phyloP scores from a whole-genome alignment of 2,888 invertebrate species.

The Oligia fasciuncula region DNA sequence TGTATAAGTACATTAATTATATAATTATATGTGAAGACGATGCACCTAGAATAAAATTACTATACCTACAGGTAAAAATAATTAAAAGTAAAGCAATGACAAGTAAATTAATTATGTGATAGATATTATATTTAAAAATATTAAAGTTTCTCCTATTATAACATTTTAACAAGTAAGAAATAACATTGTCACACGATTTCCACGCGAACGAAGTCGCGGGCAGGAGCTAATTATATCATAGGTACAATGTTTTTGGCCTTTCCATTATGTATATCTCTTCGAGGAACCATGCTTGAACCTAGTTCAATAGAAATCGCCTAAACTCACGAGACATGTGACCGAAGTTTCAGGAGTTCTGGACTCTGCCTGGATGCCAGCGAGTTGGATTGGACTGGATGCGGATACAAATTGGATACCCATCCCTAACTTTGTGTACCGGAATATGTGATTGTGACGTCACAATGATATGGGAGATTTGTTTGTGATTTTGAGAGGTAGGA shows the following conservation, averaged over 20 bases:
- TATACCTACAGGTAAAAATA: too few relatives aligned
- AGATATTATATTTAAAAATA: too few relatives aligned
- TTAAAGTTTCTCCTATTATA: too few relatives aligned
- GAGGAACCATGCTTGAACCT: constrained; percentile 61
- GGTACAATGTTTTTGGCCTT: constrained; percentile 2
- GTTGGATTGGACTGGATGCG: constrained; percentile 65
- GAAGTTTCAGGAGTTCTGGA: constrained; percentile 72
- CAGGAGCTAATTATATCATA: background rate
- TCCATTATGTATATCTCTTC: constrained; percentile 52
- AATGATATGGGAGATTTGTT: constrained; percentile 12
- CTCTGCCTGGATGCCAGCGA: constrained; percentile 76
- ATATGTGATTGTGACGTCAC: constrained; percentile 50
- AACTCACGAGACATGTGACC: constrained; percentile 83
- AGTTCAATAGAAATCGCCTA: constrained; percentile 79
- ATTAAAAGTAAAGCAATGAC: background rate
- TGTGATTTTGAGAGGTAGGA: background rate
- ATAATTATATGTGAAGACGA: too few relatives aligned
- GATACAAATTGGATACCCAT: constrained; percentile 75
- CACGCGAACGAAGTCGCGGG: background rate
- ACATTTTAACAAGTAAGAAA: too few relatives aligned
- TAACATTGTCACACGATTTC: too few relatives aligned
- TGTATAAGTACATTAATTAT: too few relatives aligned
- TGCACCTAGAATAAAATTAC: too few relatives aligned
- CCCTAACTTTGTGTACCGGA: constrained; percentile 54
- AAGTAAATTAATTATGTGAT: too few relatives aligned